Conservation (phyloP, 2,888 invertebrate genomes). For the Theodoxus fluviatilis region DNA sequence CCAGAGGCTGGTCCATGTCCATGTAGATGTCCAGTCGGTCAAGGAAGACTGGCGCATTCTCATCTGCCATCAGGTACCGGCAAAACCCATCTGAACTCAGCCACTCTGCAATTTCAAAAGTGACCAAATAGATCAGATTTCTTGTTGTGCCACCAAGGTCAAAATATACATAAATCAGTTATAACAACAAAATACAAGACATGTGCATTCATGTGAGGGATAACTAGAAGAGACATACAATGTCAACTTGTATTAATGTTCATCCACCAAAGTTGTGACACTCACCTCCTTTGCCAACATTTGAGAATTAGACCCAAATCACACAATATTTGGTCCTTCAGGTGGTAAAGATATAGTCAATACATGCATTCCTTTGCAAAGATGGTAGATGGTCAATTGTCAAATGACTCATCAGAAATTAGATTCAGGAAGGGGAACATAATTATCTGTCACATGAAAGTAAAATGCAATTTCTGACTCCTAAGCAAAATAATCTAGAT, state of each 20-base stretch:
- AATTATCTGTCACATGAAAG: too few species aligned
- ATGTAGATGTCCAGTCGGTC: constrained; percentile 89
- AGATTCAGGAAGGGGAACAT: too few species aligned
- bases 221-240: background rate
- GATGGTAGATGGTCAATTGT: too few species aligned
- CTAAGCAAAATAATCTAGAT: too few species aligned
- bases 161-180: background rate
- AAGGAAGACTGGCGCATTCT: constrained; percentile 98
- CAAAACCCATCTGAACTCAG: constrained; percentile 95
- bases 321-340: too few species aligned
- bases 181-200: background rate
- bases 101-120: constrained; percentile 47
- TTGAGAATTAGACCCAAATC: too few species aligned
- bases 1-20: constrained; percentile 98
- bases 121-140: background rate
- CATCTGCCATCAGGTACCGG: constrained; percentile 98
- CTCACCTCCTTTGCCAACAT: too few species aligned
- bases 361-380: too few species aligned
- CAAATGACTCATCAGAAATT: too few species aligned
- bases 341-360: too few species aligned
- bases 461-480: too few species aligned
- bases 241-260: background rate
- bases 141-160: background rate
- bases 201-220: background rate
- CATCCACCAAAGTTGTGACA: background rate